Base-by-base conservation (phyloP, 2,888 invertebrate species). In the Trypoxylon attenuatum region DNA sequence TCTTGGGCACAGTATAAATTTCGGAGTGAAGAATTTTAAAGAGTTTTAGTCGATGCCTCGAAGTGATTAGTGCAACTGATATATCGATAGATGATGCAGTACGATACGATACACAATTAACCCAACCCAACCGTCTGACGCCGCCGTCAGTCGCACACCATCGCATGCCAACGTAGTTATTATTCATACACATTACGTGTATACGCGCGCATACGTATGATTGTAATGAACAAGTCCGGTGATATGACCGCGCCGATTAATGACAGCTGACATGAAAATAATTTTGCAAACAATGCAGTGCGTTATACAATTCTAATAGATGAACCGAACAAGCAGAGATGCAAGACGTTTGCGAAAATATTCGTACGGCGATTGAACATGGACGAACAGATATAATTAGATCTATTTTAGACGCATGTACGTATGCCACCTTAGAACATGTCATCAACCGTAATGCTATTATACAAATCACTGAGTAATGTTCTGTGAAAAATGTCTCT, bases 321-420 rank as follows among this genome's bases (percentile, higher is more conserved):
- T 25, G 16, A 50, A 43, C 49, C 54, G 18, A 67, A 58, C 13
- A 51, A 61, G 53, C 66, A 76, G 78, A 79, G 57, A 87, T 87
- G 86, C 86, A 88, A 78, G 89, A 89, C 73, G 86, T 89, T 60
- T 87, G 87, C 64, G 86, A 88, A 64, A 88, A 88, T 79, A 85
- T 90, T 70, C 88, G 88, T 71, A 86, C 88, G 61, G 90, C 90
- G 49, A 89, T 91, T 59, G 88, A 88, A 71, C 87, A 88, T 68
- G 90, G 90, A 45, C 87, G 90, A 62, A 89, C 90, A 38, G 91
- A 91, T 77, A 89, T 91, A 66, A 87, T 91, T 38, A 87, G 89
- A 73, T 87, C 89, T 22, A 84, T 90, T 38, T 82, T 91, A 54
- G 89, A 89, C 69, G 89, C 89, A 60, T 89, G 89, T 89, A 85